Evolutionary conservation across 2,797 vertebrate species (phyloP), one percentile per base, ranked within the genome.

Genomic region (Leuciscus waleckii): DNA sequence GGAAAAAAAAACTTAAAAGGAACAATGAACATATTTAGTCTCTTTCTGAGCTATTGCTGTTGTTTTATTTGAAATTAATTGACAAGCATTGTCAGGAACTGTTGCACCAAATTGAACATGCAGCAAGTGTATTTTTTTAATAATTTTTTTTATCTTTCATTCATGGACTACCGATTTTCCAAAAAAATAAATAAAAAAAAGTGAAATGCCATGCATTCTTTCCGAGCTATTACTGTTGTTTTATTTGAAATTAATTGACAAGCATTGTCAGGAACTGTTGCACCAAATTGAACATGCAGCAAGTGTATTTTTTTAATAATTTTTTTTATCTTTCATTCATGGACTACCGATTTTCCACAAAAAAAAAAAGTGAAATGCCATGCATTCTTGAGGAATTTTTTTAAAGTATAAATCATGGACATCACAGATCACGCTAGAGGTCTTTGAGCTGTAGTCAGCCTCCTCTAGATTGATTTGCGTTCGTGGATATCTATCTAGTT

Each of bases 391-490:
- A 67, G 26, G 54, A 67, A 49, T 73, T 5, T 14, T 46, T 46
- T 16, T 13, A 8, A 69, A 80, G 67, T 46, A 83, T 81, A 46
- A 87, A 85, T 87, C 79, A 71, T 35, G 76, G 16, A 76, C 14
- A 49, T 23, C 37, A n/a, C 58, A 11, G 9, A 56, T 88, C 80
- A 63, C 77, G 23, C 54, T 49, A 61, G 84, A 82, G 76, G 84
- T 35, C 43, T 70, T 77, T 39, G 69, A 84, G 74, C 21, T 74
- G 70, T 32, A 32, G 63, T 86, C 26, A 46, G 80, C 83, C 82
- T 90, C 88, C 51, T 85, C 87, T 46, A 76, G 89, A 92, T 90
- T 87, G 86, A 86, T 85, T 87, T 83, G 68, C 76, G 76, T 51
- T 87, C 74, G 32, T 87, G 71, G 87, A 76, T 35, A 35, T 35